Evolutionary conservation across 2,888 invertebrate species (phyloP).

Genomic region (Seira musarum): DNA sequence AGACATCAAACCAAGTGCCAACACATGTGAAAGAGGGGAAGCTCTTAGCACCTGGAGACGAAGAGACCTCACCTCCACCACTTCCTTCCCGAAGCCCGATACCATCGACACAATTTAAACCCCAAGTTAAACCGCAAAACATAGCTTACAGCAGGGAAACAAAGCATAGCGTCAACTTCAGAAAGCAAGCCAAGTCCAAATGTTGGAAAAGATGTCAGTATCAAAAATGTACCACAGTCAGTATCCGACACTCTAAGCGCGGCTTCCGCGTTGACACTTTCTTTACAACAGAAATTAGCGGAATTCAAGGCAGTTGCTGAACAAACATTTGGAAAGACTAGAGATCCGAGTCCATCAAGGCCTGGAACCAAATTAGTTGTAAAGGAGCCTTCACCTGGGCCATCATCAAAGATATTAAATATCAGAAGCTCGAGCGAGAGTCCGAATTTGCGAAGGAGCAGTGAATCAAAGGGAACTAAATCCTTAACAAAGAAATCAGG

Average conservation of each 20-base stretch:
- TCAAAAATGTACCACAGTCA: background rate
- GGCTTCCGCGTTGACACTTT: slow-evolving; percentile 29
- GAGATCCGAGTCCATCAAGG: background rate
- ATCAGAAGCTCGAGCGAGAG: background rate
- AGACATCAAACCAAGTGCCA: background rate
- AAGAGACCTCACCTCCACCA: slow-evolving; percentile 37
- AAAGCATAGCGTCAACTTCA: background rate
- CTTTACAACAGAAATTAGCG: slow-evolving; percentile 52
- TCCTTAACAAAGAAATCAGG: background rate
- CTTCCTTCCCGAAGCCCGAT: slow-evolving; percentile 33
- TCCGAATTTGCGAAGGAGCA: background rate
- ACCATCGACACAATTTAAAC: background rate
- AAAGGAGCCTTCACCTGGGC: slow-evolving; percentile 2
- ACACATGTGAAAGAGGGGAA: background rate
- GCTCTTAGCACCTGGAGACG: background rate
- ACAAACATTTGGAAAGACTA: slow-evolving; percentile 54
- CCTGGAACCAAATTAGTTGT: background rate
- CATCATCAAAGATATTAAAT: background rate
- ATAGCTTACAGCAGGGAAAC: background rate
- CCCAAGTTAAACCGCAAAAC: slow-evolving; percentile 1
- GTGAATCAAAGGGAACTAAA: slow-evolving; percentile 17
- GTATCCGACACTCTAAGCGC: slow-evolving; percentile 17
- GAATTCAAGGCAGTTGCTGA: slow-evolving; percentile 52
- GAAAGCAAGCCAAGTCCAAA: slow-evolving; percentile 2
- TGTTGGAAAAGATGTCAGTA: slow-evolving; percentile 14